Evolutionary conservation across 2,888 invertebrate species (phyloP).

Genomic region (Uropetala carovei): DNA sequence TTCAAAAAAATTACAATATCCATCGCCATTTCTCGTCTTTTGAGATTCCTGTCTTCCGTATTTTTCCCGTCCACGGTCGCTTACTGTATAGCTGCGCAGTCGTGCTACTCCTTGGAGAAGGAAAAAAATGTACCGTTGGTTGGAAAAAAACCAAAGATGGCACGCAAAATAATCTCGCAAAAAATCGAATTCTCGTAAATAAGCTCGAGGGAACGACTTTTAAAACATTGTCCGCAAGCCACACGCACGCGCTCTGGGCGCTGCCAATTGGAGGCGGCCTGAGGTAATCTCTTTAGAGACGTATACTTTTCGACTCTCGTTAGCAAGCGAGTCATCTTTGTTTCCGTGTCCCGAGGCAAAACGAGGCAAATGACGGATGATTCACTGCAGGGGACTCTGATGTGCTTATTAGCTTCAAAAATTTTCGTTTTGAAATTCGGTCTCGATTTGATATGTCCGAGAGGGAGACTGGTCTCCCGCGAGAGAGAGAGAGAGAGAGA

Average conservation of each 20-base stretch:
- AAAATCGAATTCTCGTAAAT: not conserved
- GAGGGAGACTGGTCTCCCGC: not conserved
- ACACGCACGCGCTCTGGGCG: not conserved
- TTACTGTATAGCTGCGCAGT: too few relatives aligned
- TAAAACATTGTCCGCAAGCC: not conserved
- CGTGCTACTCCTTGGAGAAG: too few relatives aligned
- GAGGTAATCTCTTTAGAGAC: conserved; percentile 2
- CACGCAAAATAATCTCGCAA: too few relatives aligned
- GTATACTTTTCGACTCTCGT: conserved; percentile 1
- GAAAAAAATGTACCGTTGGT: too few relatives aligned
- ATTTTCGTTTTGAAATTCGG: conserved; percentile 23
- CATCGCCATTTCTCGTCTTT: too few relatives aligned
- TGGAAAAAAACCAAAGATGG: too few relatives aligned
- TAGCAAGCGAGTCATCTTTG: not conserved
- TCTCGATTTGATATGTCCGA: not conserved
- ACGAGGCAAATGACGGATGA: not conserved
- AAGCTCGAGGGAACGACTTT: not conserved
- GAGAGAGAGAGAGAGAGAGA: not conserved
- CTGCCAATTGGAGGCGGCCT: not conserved
- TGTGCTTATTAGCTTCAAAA: conserved; percentile 8
- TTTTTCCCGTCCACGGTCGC: too few relatives aligned
- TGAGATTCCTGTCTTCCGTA: too few relatives aligned
- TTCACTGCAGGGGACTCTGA: not conserved
- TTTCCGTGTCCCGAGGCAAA: not conserved
- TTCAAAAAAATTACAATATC: too few relatives aligned